Percentiles rank a stretch among this genome's conserved stretches.
phyloP scores from a whole-genome alignment of 2,888 invertebrate species.

The Diogma glabrata region DNA sequence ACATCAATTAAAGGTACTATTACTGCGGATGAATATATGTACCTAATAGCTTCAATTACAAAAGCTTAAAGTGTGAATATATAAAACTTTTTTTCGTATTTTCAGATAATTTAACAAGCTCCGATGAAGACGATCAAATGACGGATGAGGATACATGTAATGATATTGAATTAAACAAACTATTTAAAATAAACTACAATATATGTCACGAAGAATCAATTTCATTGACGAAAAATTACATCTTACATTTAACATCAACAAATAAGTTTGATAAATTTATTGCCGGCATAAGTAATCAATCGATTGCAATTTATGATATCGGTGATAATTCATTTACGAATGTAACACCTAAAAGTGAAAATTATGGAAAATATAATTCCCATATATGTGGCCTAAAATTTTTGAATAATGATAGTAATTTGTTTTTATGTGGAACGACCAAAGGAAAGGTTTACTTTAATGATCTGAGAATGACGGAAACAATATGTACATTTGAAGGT shows the following conservation, averaged over 20 bases:
- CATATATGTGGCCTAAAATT: conserved; percentile 28
- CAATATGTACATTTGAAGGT: conserved; percentile 37
- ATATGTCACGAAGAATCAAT: conserved; percentile 40
- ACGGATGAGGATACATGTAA: conserved; percentile 29
- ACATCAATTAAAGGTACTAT: too few species aligned
- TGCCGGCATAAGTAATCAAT: conserved; percentile 39
- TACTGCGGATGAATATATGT: too few species aligned
- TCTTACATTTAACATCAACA: conserved; percentile 44
- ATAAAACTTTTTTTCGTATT: too few species aligned
- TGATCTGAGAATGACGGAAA: conserved; percentile 39
- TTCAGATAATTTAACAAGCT: neutral
- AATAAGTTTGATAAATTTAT: neutral
- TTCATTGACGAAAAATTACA: conserved; percentile 44
- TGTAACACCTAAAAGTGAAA: conserved; percentile 17
- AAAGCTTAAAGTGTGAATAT: too few species aligned
- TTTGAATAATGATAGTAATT: conserved; percentile 25
- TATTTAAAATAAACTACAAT: conserved; percentile 27
- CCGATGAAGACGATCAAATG: conserved; percentile 14
- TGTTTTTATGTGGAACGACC: conserved; percentile 27
- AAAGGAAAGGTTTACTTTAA: conserved; percentile 27
- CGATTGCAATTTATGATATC: conserved; percentile 40
- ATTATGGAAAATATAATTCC: conserved; percentile 14
- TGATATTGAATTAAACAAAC: conserved; percentile 23
- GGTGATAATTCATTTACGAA: conserved; percentile 29
- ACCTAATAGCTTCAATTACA: too few species aligned